Evolutionary conservation across 2,888 invertebrate genomes (phyloP), one percentile per base, ranked within the genome.

Genomic region (Drosophila kanekoi): DNA sequence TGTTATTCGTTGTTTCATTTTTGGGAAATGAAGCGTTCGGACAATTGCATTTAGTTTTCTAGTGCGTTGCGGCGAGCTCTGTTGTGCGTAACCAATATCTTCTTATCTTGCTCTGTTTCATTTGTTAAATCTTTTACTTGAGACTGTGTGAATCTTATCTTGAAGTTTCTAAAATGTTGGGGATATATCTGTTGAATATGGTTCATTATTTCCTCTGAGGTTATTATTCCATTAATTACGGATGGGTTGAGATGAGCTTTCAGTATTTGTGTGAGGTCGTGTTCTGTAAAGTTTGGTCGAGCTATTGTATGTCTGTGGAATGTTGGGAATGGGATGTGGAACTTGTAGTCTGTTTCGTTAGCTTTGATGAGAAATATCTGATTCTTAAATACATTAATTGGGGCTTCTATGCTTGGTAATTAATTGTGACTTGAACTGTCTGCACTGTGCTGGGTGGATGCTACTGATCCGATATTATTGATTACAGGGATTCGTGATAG

Each of bases 401-500:
- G 69, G 6, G 51, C 54, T 63, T 78, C 75, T 2, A 63, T 32
- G 20, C 44, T 54, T n/a, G 57, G 65, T 1, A 81, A 69, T 8
- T 74, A 20, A 3, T 72, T 18, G 9, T 72, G 45, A 3, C 53
- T 38, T 11, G 23, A 23, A 23, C 73, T 72, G 16, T 72, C 62
- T 0, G 41, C 64, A 40, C 77, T 80, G 40, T 79, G 68, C 32
- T 62, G 41, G 9, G 71, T 70, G 10, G 49, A 35, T n/a, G 56
- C 49, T 18, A 65, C 43, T 8, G 69, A 56, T 16, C 8, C 40
- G 1, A 23, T 23, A 23, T 23, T 23, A 23, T 23, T 6, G 23
- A 23, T 23, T 5, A 23, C 6, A 23, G 23, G 23, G 6, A 23
- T 23, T 1, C 23, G 23, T 23, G 6, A 23, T n/a, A 14, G 8